These are phyloP conservation scores for Chaetodon trifasciatus DNA, from an alignment of 2,797 vertebrate species.

Conservation along the genomic window DNA sequence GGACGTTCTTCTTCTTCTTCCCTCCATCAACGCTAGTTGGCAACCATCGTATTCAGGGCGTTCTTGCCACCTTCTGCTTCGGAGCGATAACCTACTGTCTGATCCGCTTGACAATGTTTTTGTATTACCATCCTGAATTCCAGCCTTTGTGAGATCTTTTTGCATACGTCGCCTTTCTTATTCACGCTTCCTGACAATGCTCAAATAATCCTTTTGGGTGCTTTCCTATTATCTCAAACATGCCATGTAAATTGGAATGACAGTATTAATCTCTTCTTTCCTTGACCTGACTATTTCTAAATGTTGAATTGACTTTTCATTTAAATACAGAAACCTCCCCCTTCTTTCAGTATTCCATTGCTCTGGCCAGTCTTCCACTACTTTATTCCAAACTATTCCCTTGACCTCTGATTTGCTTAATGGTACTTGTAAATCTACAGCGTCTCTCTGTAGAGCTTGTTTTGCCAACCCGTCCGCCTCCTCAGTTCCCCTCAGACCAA, in stretches of 20 bases:
- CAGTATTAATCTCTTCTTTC: neutral
- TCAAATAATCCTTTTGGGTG: neutral
- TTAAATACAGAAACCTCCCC: neutral
- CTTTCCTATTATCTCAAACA: neutral
- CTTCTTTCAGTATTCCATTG: neutral
- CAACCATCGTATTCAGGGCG: no score
- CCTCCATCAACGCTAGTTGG: neutral
- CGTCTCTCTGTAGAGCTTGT: neutral
- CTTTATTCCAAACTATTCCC: neutral
- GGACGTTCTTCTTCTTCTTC: neutral
- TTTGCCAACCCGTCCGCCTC: neutral
- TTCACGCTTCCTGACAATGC: neutral
- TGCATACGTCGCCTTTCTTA: no score
- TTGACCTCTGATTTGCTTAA: neutral
- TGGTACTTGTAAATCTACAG: no score
- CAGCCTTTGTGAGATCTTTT: no score
- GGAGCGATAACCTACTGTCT: neutral
- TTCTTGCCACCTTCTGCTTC: neutral
- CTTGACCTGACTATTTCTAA: neutral
- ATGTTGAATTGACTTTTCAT: neutral
- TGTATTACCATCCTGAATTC: no score
- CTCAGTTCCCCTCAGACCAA: neutral
- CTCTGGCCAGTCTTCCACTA: neutral
- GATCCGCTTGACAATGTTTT: no score
- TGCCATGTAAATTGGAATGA: neutral